phyloP scores from a whole-genome alignment of 2,113 vertebrate genomes.

The Jacana jacana region DNA sequence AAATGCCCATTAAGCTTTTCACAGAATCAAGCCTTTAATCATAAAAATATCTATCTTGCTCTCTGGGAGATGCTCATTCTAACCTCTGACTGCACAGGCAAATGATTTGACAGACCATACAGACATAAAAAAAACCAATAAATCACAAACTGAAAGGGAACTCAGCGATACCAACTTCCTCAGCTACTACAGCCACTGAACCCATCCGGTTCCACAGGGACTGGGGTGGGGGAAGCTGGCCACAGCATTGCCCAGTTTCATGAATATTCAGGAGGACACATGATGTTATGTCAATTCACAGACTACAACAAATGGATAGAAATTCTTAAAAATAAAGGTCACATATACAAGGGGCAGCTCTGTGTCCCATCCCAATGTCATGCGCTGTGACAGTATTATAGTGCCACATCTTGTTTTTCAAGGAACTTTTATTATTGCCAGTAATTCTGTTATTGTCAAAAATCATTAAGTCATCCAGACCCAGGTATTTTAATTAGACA shows the following conservation, averaged over 20 bases:
- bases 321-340: neutral
- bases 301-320: neutral
- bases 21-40: neutral
- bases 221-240: neutral
- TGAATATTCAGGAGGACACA: neutral
- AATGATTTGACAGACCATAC: neutral
- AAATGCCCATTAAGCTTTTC: neutral
- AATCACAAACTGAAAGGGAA: neutral
- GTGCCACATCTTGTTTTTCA: neutral
- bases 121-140: neutral
- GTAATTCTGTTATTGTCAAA: neutral
- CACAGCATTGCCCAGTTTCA: neutral
- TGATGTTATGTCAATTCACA: neutral
- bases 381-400: accelerated
- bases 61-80: neutral
- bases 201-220: neutral
- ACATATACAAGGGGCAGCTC: neutral
- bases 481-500: neutral
- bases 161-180: neutral
- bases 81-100: neutral
- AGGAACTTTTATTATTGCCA: neutral
- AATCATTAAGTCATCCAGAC: neutral
- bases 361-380: neutral
- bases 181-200: neutral
- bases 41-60: neutral